A percentile compares a stretch with the other conserved stretches of the same genome.
These are phyloP conservation scores for Atractosteus spatula DNA, from an alignment of 2,113 vertebrate genomes.

Conservation along the genomic window DNA sequence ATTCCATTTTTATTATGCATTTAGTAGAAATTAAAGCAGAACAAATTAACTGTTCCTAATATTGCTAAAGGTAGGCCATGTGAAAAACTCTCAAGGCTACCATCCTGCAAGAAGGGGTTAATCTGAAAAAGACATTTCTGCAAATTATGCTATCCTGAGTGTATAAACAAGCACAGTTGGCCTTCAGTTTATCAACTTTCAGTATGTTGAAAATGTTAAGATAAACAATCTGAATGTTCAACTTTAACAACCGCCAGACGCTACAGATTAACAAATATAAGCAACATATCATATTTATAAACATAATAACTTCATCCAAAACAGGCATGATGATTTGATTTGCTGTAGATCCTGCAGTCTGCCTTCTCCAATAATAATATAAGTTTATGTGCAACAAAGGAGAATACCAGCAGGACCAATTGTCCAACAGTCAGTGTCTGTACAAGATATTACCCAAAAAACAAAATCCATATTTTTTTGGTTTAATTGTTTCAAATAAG, in stretches of 20 bases:
- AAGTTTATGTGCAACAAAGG: no score
- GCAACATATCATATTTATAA: conserved; percentile 7
- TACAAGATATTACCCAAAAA: no score
- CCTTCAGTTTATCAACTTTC: conserved; percentile 2
- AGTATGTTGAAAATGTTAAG: conserved; percentile 13
- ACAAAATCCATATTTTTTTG: no score
- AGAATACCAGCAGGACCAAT: no score
- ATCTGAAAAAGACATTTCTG: neutral
- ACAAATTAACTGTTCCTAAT: no score
- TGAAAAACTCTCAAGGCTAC: neutral
- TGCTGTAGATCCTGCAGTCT: no score
- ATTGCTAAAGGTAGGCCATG: neutral
- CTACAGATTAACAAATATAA: conserved; percentile 8
- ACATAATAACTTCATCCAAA: conserved; percentile 9
- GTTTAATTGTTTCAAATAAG: no score
- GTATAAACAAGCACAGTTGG: conserved; percentile 6
- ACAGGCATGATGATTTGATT: neutral
- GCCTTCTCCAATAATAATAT: no score
- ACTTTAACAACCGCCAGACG: conserved; percentile 15
- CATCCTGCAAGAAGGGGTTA: neutral
- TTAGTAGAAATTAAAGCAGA: no score
- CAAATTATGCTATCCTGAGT: neutral
- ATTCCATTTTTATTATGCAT: no score
- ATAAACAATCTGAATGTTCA: conserved; percentile 1
- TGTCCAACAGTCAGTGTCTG: no score